phyloP scores from a whole-genome alignment of 2,113 vertebrate genomes.

The Nanorana parkeri region DNA sequence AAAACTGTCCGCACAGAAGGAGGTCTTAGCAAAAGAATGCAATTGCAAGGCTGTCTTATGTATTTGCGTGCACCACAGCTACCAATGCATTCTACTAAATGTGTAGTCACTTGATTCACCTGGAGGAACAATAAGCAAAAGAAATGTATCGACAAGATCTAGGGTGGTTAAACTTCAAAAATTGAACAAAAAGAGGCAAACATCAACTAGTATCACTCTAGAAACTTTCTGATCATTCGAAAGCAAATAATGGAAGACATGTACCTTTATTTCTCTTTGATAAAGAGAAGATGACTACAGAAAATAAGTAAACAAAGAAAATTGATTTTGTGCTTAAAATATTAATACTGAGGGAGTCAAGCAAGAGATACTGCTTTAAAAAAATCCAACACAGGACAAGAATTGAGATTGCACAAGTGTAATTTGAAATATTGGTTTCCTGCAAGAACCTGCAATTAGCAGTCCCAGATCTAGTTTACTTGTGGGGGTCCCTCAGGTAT shows the following conservation, averaged over 20 bases:
- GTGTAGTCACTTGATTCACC: background rate
- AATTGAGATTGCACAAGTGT: constrained; percentile 74
- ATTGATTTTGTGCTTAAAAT: constrained; percentile 74
- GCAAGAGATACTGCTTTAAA: constrained; percentile 63
- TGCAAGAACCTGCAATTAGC: constrained; percentile 56
- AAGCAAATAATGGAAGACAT: constrained; percentile 73
- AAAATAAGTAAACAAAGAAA: background rate
- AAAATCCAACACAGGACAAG: constrained; percentile 64
- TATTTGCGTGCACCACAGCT: background rate
- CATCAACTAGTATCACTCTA: background rate
- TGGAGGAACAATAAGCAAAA: background rate
- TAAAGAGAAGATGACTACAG: constrained; percentile 58
- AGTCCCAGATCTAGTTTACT: constrained; percentile 82
- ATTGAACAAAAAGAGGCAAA: background rate
- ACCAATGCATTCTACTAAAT: background rate
- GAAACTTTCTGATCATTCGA: constrained; percentile 53
- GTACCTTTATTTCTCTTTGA: constrained; percentile 64
- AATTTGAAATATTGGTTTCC: constrained; percentile 63
- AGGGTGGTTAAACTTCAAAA: background rate
- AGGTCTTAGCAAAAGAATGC: no score
- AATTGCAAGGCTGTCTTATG: background rate
- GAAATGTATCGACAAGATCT: no score
- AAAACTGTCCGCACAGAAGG: no score
- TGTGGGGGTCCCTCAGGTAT: constrained; percentile 93
- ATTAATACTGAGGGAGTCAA: constrained; percentile 63